Evolutionary conservation across 2,797 vertebrate species (phyloP).

Genomic region (Falco concolor): DNA sequence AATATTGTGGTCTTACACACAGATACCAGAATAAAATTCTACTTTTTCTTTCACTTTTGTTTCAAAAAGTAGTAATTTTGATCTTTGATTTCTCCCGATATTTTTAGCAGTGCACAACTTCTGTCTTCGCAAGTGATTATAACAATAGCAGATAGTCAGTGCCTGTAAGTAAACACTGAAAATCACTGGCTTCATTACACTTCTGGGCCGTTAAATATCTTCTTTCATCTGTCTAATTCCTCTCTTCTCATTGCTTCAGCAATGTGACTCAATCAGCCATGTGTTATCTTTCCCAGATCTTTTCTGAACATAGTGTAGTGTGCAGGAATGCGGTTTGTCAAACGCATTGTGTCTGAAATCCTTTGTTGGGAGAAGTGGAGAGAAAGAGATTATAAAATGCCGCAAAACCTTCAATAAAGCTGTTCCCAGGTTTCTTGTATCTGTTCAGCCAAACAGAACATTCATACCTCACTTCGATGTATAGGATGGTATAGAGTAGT

Average conservation of each 20-base stretch:
- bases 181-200: constrained; percentile 35
- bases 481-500: background rate
- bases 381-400: constrained; percentile 57
- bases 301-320: constrained; percentile 1
- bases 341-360: constrained; percentile 55
- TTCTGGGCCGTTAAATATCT: constrained; percentile 31
- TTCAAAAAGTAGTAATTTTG: background rate
- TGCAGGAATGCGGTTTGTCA: constrained; percentile 52
- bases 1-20: background rate
- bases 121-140: background rate
- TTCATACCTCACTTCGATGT: background rate
- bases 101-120: background rate
- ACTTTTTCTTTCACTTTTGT: background rate
- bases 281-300: constrained; percentile 56
- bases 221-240: constrained; percentile 53
- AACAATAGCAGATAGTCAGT: background rate
- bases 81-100: fast-evolving
- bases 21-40: background rate
- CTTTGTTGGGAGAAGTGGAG: constrained; percentile 49
- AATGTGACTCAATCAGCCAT: constrained; percentile 37
- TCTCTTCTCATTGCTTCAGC: constrained; percentile 7
- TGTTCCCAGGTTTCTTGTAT: constrained; percentile 18
- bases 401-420: constrained; percentile 11
- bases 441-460: background rate
- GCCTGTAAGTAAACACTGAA: constrained; percentile 5